A percentile compares a stretch with the other conserved stretches of the same genome.
These are phyloP conservation scores for Periophthalmus modestus DNA, from an alignment of 2,113 vertebrate species.

Conservation along the genomic window DNA sequence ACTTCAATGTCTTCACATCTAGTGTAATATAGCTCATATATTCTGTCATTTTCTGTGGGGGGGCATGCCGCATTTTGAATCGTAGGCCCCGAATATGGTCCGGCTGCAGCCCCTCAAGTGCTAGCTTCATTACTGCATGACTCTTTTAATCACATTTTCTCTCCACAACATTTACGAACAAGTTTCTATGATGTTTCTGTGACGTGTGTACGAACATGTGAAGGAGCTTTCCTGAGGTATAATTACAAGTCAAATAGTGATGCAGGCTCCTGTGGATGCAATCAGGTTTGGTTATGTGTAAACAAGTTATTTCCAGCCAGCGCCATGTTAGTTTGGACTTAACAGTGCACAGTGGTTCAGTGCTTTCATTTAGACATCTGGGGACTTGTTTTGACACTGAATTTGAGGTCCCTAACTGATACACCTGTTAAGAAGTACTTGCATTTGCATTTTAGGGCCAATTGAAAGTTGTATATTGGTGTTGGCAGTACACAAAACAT, in stretches of 20 bases:
- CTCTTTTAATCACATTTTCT: constrained; percentile 21
- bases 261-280: not conserved
- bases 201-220: not conserved
- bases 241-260: constrained; percentile 35
- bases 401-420: no score
- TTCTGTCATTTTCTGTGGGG: not conserved
- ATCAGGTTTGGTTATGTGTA: not conserved
- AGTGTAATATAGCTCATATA: not conserved
- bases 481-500: not conserved
- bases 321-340: not conserved
- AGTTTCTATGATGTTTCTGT: constrained; percentile 9
- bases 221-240: constrained; percentile 8
- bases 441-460: not conserved
- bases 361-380: no score
- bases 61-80: not conserved
- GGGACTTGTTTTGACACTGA: no score
- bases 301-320: not conserved
- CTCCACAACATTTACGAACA: constrained; percentile 8
- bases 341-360: not conserved
- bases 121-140: constrained; percentile 44
- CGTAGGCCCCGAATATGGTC: not conserved
- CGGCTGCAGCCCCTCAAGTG: constrained; percentile 12
- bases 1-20: not conserved
- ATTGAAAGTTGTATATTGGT: not conserved
- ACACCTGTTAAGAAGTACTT: not conserved